A percentile compares a stretch with the other conserved stretches of the same genome.
These are phyloP conservation scores for Cotesia typhae DNA, from an alignment of 1,140 invertebrate genomes.

Conservation along the genomic window DNA sequence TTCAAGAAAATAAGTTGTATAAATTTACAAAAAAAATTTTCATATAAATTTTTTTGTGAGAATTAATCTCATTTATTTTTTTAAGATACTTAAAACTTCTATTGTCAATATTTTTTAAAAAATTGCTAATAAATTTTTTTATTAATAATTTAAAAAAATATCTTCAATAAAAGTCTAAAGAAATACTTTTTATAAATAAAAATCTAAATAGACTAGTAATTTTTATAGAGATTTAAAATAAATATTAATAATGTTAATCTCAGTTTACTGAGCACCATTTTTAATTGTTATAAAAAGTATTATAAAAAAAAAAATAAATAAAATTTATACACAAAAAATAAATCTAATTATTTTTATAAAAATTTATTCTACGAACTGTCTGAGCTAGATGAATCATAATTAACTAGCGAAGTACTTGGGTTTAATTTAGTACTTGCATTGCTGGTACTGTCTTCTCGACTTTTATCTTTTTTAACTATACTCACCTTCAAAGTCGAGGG, in stretches of 20 bases:
- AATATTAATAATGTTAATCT: background rate
- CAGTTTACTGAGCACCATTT: background rate
- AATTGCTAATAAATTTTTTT: too few species aligned
- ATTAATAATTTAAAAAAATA: too few species aligned
- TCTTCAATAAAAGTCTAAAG: too few species aligned
- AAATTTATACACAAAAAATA: conserved; percentile 2
- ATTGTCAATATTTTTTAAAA: too few species aligned
- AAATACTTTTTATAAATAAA: conserved; percentile 4
- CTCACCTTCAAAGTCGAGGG: background rate
- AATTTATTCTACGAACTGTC: conserved; percentile 52
- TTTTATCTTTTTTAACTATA: conserved; percentile 35
- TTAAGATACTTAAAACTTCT: too few species aligned
- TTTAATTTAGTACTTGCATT: too few species aligned
- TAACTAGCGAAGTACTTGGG: conserved; percentile 50
- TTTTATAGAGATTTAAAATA: background rate
- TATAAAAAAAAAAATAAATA: conserved; percentile 8
- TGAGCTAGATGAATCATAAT: conserved; percentile 59
- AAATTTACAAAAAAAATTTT: too few species aligned
- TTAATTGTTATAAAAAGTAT: conserved; percentile 3
- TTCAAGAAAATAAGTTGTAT: too few species aligned
- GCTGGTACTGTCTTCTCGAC: background rate
- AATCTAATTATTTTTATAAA: background rate
- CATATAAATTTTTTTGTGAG: too few species aligned
- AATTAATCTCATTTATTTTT: too few species aligned
- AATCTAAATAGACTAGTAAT: background rate